These are phyloP conservation scores for Falco concolor DNA, from an alignment of 2,797 vertebrate species.

Conservation along the genomic window DNA sequence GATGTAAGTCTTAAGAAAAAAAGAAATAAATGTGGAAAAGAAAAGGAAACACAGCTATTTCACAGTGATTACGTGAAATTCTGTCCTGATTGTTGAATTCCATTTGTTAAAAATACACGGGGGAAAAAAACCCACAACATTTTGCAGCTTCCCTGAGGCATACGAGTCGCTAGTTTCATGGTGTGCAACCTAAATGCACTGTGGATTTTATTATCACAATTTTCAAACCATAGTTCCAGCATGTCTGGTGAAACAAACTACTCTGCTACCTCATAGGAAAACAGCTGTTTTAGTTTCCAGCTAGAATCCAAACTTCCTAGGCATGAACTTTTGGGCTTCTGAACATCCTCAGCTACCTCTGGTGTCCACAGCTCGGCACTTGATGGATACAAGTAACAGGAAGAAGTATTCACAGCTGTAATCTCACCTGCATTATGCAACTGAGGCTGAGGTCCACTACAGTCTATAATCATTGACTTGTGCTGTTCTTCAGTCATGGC, in stretches of 20 bases:
- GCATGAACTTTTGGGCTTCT: background rate
- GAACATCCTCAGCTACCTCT: background rate
- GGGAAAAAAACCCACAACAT: background rate
- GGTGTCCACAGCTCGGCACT: background rate
- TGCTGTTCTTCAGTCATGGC: slow-evolving; percentile 82
- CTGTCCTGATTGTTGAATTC: background rate
- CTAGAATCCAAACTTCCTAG: background rate
- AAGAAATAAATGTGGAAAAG: background rate
- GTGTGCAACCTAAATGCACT: background rate
- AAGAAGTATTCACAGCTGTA: background rate
- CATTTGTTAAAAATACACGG: background rate
- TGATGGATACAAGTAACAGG: background rate
- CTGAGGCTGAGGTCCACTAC: slow-evolving; percentile 78
- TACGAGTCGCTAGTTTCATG: background rate
- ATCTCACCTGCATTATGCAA: slow-evolving; percentile 81
- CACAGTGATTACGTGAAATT: background rate
- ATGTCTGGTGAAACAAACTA: background rate
- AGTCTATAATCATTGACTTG: slow-evolving; percentile 82
- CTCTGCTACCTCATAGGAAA: background rate
- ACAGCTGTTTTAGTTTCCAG: background rate
- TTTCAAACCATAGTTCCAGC: background rate
- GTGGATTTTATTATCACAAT: background rate
- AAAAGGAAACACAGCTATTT: background rate
- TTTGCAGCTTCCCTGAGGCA: background rate
- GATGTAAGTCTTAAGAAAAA: background rate